Conservation (phyloP, 2,113 vertebrate species). For the Barbus barbus region DNA sequence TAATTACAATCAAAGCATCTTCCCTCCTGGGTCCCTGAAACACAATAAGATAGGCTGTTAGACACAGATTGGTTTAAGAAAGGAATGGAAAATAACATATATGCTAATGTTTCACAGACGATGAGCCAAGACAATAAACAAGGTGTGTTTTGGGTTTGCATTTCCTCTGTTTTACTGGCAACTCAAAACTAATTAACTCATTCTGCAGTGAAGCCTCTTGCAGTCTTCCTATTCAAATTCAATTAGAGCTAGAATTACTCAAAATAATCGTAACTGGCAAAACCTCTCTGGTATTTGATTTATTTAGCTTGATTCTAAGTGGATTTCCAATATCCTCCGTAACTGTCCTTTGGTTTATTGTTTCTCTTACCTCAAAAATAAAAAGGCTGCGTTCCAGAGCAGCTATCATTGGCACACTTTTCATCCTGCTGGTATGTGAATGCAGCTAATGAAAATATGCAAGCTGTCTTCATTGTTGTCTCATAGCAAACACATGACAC, state of each 20-base stretch:
- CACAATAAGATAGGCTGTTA: constrained; percentile 28
- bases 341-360: constrained; percentile 15
- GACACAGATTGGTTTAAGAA: not conserved
- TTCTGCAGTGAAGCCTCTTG: constrained; percentile 5
- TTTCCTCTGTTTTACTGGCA: constrained; percentile 18
- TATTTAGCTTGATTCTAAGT: constrained; percentile 5
- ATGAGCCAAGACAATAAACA: constrained; percentile 43
- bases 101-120: constrained; percentile 39
- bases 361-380: not conserved
- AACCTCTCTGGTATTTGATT: constrained; percentile 27
- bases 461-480: not conserved
- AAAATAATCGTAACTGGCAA: constrained; percentile 28
- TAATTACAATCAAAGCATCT: constrained; percentile 17
- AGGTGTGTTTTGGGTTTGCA: constrained; percentile 6
- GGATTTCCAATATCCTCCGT: not conserved
- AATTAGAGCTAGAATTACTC: constrained; percentile 34
- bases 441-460: not conserved
- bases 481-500: not conserved
- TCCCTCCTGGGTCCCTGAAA: constrained; percentile 8
- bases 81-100: constrained; percentile 37
- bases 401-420: not conserved
- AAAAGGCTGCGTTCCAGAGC: not conserved
- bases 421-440: not conserved
- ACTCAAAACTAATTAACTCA: constrained; percentile 38
- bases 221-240: constrained; percentile 30